Conservation (phyloP, 2,113 vertebrate genomes). For the Hyla sarda region DNA sequence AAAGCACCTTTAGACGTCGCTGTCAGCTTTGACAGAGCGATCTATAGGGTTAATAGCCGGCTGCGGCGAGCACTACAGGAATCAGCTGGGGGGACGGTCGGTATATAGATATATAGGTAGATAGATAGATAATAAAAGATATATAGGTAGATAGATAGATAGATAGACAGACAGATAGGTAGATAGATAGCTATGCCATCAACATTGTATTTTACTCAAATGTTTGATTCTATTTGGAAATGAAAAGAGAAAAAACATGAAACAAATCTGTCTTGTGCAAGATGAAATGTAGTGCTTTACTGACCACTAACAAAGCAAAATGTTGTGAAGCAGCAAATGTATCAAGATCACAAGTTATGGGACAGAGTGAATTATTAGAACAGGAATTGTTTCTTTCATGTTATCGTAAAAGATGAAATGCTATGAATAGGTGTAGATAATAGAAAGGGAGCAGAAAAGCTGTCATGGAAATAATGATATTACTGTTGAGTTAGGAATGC, state of each 20-base stretch:
- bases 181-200: too few relatives aligned
- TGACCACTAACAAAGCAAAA: background rate
- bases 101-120: too few relatives aligned
- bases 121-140: too few relatives aligned
- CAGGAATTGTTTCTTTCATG: slow-evolving; percentile 15
- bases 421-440: slow-evolving; percentile 8
- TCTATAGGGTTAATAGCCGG: too few relatives aligned
- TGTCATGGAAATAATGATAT: background rate
- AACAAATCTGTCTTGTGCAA: background rate
- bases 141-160: too few relatives aligned
- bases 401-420: slow-evolving; percentile 14
- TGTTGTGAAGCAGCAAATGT: background rate
- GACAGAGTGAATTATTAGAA: slow-evolving; percentile 4
- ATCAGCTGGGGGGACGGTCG: too few relatives aligned
- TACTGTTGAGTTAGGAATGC: background rate
- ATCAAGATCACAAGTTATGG: slow-evolving; percentile 1
- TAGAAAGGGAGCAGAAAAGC: background rate
- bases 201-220: too few relatives aligned
- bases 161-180: too few relatives aligned
- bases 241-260: background rate
- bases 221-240: background rate
- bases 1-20: too few relatives aligned
- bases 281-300: background rate
- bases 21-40: too few relatives aligned
- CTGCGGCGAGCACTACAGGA: too few relatives aligned